These are phyloP conservation scores for Trididemnum clinides DNA, from an alignment of 23 tunicate species.

Conservation along the genomic window DNA sequence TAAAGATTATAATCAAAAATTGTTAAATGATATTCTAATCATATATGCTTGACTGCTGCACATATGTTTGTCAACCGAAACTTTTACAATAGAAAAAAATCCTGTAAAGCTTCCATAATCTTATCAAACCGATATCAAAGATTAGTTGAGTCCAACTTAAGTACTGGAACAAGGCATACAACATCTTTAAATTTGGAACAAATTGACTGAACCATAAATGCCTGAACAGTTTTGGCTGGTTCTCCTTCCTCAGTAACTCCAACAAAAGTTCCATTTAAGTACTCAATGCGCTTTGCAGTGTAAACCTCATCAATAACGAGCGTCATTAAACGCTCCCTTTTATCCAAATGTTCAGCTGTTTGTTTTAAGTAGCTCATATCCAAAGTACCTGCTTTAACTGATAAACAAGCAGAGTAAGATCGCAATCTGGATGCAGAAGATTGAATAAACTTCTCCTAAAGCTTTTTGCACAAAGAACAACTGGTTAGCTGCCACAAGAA, in stretches of 20 bases:
- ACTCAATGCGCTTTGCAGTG: slow-evolving; percentile 29
- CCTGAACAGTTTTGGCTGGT: slow-evolving; percentile 7
- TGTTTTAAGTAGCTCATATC: not conserved
- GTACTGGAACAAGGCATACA: slow-evolving; percentile 1
- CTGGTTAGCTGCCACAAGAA: slow-evolving; percentile 16
- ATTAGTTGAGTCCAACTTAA: not conserved
- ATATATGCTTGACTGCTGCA: slow-evolving; percentile 4
- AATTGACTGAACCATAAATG: not conserved
- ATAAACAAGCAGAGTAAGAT: not conserved
- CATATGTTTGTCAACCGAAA: slow-evolving; percentile 9
- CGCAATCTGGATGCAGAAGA: not conserved
- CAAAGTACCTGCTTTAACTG: not conserved
- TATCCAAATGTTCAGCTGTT: not conserved
- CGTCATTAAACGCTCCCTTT: not conserved
- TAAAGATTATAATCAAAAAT: no score
- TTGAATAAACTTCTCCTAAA: not conserved
- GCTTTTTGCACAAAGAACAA: not conserved
- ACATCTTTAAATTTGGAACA: not conserved
- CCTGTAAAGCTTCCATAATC: not conserved
- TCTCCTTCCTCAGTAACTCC: slow-evolving; percentile 4
- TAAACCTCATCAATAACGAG: slow-evolving; percentile 21
- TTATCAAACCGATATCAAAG: slow-evolving; percentile 4
- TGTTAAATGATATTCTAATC: no score
- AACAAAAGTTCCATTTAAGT: slow-evolving; percentile 10
- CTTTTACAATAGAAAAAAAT: not conserved